Conservation (phyloP, 2,113 vertebrate genomes). For the human (Homo sapiens) region DNA sequence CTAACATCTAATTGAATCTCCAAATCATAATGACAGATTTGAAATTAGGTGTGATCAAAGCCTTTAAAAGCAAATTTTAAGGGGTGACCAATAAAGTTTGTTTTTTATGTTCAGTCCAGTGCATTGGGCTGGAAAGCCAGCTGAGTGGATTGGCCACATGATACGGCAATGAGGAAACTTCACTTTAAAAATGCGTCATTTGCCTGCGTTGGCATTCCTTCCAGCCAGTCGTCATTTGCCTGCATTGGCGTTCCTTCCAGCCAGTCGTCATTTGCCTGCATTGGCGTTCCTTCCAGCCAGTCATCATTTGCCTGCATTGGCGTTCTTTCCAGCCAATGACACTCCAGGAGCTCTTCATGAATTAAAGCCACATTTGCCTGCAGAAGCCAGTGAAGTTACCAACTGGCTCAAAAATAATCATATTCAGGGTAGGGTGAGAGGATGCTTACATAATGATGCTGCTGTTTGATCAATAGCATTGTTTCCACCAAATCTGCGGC, state of each 20-base stretch:
- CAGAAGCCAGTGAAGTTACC: neutral
- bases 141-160: neutral
- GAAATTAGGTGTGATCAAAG: neutral
- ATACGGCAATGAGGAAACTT: neutral
- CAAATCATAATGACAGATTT: neutral
- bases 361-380: neutral
- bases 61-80: neutral
- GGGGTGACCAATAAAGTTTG: neutral
- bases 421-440: neutral
- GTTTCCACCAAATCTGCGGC: neutral
- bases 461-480: rapidly evolving
- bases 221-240: no score
- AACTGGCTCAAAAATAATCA: neutral
- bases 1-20: neutral
- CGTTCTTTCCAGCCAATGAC: no score
- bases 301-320: neutral
- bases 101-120: neutral
- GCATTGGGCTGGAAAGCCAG: neutral
- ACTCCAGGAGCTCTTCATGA: no score
- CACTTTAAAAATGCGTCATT: neutral
- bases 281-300: no score
- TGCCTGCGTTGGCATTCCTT: no score
- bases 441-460: rapidly evolving
- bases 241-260: no score
- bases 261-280: no score